Base-by-base conservation (phyloP, 2,797 vertebrate genomes). In the Selene dorsalis region DNA sequence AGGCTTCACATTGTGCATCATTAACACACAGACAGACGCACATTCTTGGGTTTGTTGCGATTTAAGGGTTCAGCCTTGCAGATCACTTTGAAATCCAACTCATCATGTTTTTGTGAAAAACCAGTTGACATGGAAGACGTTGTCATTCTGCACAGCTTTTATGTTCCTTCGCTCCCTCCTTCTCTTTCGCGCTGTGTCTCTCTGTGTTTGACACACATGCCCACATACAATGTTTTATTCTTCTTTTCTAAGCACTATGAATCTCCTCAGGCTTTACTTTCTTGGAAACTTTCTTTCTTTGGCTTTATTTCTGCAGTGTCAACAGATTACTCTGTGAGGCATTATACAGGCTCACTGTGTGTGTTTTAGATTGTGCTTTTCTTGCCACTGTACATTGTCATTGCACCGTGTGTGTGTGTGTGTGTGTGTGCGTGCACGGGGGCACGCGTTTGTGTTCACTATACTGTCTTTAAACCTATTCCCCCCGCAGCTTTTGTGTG, bases 281-380 rank as follows among this genome's bases (percentile, higher is more conserved):
- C 53, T 73, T 73, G 60, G 39, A 71, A 69, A 70, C 41, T 60
- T 73, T 70, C 56, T 74, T 58, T 63, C 62, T 72, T 70, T 52
- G 22, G 63, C 68, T 85, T 80, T 58, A 75, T 84, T 87, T 92
- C 72, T 89, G 88, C 87, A 74, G 60, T 75, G 83, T 90, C 73
- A 68, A 84, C 89, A 89, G 69, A 87, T 87, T 82, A 74, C 58
- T 69, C 59, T n/a, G 17, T 45, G 69, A 85, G 75, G 83, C 55
- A 56, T 83, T 85, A 84, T 61, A 83, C 68, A 63, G 72, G 50
- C 73, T 77, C 74, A 60, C 66, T 76, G 53, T 83, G 77, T 74
- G 75, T 69, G 71, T 73, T 84, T 79, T 77, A 48, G 67, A 69
- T 68, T 75, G 75, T 75, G 47, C 61, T 67, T 73, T 74, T 74